Conservation (phyloP, 1,140 invertebrate species). For the Apolygus lucorum region DNA sequence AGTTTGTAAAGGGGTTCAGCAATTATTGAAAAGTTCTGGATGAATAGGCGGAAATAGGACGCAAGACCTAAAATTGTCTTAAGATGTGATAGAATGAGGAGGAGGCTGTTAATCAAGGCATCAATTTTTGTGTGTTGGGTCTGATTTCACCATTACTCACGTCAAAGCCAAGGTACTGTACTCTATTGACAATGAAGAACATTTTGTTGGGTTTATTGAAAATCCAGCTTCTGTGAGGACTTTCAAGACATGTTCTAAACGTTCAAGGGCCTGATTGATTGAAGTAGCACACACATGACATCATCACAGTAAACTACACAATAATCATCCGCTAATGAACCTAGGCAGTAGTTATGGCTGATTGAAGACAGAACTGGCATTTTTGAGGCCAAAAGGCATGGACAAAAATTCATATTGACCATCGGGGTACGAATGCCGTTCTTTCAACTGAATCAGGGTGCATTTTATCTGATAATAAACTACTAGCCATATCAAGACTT, state of each 20-base stretch:
- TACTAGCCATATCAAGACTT: slow-evolving; percentile 36
- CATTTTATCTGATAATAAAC: slow-evolving; percentile 40
- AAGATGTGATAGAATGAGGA: slow-evolving; percentile 34
- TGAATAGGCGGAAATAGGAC: slow-evolving; percentile 36
- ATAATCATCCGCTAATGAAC: neutral
- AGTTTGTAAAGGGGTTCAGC: slow-evolving; percentile 31
- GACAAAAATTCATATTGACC: slow-evolving; percentile 39
- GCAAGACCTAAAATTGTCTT: slow-evolving; percentile 33
- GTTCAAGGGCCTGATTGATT: slow-evolving; percentile 14
- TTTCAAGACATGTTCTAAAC: slow-evolving; percentile 14
- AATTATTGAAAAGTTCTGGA: slow-evolving; percentile 33
- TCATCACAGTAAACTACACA: neutral
- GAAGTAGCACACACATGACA: neutral
- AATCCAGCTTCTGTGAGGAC: slow-evolving; percentile 19
- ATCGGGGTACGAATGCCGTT: slow-evolving; percentile 40
- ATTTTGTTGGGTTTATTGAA: slow-evolving; percentile 33
- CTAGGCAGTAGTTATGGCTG: slow-evolving; percentile 34
- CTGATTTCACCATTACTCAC: slow-evolving; percentile 30
- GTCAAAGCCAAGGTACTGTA: slow-evolving; percentile 35
- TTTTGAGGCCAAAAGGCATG: slow-evolving; percentile 43
- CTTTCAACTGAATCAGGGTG: slow-evolving; percentile 37
- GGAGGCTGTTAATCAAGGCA: slow-evolving; percentile 28
- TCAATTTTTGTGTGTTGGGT: slow-evolving; percentile 28
- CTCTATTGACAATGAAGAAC: slow-evolving; percentile 33
- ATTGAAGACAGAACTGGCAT: slow-evolving; percentile 42